A percentile compares a stretch with the other conserved stretches of the same genome.
These are phyloP conservation scores for Pipistrellus pygmaeus DNA, from an alignment of 2,797 vertebrate species.

Conservation along the genomic window DNA sequence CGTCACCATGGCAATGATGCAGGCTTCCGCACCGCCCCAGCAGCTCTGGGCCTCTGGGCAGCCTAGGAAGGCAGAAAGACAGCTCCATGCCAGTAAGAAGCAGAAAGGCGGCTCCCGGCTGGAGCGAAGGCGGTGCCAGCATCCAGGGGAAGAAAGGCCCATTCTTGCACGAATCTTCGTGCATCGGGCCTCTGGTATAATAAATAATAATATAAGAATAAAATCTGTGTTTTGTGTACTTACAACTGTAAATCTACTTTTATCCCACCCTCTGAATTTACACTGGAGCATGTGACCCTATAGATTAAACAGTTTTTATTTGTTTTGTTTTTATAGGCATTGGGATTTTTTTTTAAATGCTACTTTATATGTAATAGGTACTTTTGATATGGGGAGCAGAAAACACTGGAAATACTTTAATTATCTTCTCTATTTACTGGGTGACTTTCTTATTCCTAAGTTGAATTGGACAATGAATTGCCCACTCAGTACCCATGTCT, in stretches of 20 bases:
- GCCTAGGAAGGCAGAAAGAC: no score
- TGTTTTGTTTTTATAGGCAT: background rate
- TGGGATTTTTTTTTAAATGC: constrained; percentile 25
- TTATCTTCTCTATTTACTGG: background rate
- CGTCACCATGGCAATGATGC: no score
- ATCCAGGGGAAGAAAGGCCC: no score
- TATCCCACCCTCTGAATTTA: background rate
- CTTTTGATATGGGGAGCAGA: background rate
- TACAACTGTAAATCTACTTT: background rate
- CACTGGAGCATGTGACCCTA: background rate
- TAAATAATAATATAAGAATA: background rate
- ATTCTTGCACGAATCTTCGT: no score
- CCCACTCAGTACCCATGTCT: background rate
- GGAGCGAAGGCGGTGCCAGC: no score
- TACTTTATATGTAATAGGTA: background rate
- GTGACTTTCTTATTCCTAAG: constrained; percentile 13
- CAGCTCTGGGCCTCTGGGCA: no score
- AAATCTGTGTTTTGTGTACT: background rate
- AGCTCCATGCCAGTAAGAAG: no score
- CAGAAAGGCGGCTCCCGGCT: no score
- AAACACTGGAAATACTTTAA: background rate
- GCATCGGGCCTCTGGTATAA: no score
- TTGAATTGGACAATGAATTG: background rate
- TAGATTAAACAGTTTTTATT: background rate
- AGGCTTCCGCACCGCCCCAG: no score